These are phyloP conservation scores for Mustela lutreola DNA, from an alignment of 2,113 vertebrate species.

Conservation along the genomic window DNA sequence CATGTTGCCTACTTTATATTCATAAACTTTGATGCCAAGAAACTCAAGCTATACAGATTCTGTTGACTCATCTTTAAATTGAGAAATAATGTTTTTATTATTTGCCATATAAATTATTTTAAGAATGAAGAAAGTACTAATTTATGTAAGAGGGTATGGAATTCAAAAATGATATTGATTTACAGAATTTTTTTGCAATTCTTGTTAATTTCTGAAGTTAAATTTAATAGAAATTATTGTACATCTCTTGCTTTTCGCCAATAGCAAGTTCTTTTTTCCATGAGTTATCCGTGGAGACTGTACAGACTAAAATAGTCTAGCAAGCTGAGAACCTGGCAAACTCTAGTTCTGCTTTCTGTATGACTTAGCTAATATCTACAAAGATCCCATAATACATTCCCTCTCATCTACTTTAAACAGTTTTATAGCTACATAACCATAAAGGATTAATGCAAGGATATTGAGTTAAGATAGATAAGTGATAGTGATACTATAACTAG, in stretches of 20 bases:
- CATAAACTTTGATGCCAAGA: not conserved
- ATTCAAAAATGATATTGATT: not conserved
- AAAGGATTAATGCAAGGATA: not conserved
- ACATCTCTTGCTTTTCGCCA: not conserved
- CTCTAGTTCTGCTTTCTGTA: not conserved
- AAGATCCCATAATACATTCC: not conserved
- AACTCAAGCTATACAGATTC: not conserved
- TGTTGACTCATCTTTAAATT: not conserved
- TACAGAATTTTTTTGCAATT: not conserved
- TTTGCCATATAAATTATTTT: not conserved
- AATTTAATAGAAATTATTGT: not conserved
- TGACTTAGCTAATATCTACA: not conserved
- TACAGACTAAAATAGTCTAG: not conserved
- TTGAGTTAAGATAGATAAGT: not conserved
- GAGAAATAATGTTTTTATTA: not conserved
- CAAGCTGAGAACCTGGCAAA: not conserved
- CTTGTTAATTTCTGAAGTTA: not conserved
- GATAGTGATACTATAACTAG: not conserved
- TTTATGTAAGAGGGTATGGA: not conserved
- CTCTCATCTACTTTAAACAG: not conserved
- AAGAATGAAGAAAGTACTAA: not conserved
- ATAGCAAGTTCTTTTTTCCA: not conserved
- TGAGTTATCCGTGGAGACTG: not conserved
- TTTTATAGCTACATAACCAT: not conserved
- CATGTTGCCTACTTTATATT: not conserved